Percentiles rank a stretch among this genome's conserved stretches.
phyloP scores from a whole-genome alignment of 2,888 invertebrate species.

The Hermaeophaga mercurialis region DNA sequence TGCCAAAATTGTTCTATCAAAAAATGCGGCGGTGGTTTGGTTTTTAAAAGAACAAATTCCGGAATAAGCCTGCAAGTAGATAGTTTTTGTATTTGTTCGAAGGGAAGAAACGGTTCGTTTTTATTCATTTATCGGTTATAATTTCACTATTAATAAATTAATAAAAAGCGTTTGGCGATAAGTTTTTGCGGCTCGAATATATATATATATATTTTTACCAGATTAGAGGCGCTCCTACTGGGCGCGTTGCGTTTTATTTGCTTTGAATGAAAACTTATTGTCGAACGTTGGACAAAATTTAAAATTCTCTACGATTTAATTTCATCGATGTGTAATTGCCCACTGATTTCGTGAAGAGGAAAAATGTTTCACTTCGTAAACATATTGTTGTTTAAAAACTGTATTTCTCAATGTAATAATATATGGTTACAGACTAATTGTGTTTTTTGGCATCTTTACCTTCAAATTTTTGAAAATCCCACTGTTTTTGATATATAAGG shows the following conservation, averaged over 20 bases:
- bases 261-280: neutral
- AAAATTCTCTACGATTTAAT: neutral
- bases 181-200: neutral
- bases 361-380: conserved; percentile 15
- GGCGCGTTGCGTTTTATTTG: neutral
- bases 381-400: conserved; percentile 25
- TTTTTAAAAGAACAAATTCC: conserved; percentile 31
- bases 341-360: conserved; percentile 5
- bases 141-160: no score
- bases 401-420: conserved; percentile 37
- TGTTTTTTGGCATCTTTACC: neutral
- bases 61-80: conserved; percentile 4
- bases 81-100: no score
- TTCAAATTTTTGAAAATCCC: no score
- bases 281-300: neutral
- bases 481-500: no score
- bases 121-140: neutral
- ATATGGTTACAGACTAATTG: conserved; percentile 32
- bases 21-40: no score
- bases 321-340: neutral
- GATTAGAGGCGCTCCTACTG: neutral
- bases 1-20: no score
- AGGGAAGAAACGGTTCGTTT: neutral
- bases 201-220: neutral
- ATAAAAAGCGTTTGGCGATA: neutral